Conservation (phyloP, 1,140 invertebrate species). For the Ostrea edulis region DNA sequence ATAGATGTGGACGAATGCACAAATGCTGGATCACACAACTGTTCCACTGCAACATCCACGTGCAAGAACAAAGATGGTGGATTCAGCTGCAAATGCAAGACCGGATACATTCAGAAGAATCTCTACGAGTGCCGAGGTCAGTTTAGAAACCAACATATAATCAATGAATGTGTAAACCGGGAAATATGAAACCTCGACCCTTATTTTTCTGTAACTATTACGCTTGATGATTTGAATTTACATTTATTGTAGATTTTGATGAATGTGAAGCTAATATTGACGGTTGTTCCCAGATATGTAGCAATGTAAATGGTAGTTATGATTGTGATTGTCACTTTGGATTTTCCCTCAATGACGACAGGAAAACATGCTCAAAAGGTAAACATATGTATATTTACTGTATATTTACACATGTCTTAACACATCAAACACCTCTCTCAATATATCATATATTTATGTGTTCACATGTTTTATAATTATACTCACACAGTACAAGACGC, state of each 20-base stretch:
- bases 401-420: background rate
- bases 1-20: slow-evolving; percentile 48
- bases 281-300: slow-evolving; percentile 51
- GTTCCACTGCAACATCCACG: background rate
- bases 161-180: background rate
- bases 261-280: slow-evolving; percentile 45
- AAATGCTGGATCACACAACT: slow-evolving; percentile 16
- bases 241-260: slow-evolving; percentile 51
- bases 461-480: background rate
- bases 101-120: slow-evolving; percentile 40
- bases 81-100: slow-evolving; percentile 39
- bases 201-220: background rate
- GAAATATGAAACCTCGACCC: too few relatives aligned
- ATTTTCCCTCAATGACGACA: slow-evolving; percentile 48
- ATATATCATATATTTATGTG: background rate
- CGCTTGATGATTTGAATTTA: background rate
- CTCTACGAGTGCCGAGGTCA: slow-evolving; percentile 30
- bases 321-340: slow-evolving; percentile 54
- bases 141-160: background rate
- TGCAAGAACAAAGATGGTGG: slow-evolving; percentile 48
- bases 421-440: background rate
- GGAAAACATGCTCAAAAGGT: slow-evolving; percentile 43
- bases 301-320: slow-evolving; percentile 50
- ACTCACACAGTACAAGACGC: background rate
- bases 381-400: background rate